These are phyloP conservation scores for Nomia melanderi DNA, from an alignment of 1,140 invertebrate species.

Conservation along the genomic window DNA sequence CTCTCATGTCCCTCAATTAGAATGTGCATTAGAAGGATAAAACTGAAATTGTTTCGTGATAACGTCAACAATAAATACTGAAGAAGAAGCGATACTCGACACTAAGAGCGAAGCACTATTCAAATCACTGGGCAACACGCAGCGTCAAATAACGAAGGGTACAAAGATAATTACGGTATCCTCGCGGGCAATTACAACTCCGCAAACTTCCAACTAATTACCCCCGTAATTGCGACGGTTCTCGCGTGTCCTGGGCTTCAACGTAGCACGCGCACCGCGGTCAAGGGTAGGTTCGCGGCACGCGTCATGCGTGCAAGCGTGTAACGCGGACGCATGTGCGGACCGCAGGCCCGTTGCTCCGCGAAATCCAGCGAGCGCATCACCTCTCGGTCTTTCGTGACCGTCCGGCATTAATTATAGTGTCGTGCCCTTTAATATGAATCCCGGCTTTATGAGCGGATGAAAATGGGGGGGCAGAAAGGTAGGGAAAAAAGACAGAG, in stretches of 20 bases:
- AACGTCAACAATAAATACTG: no score
- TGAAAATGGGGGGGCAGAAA: neutral
- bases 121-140: no score
- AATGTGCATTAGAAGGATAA: no score
- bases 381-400: constrained; percentile 51
- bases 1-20: no score
- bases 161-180: no score
- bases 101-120: no score
- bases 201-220: constrained; percentile 35
- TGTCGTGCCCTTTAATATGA: constrained; percentile 61
- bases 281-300: constrained; percentile 36
- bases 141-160: neutral
- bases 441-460: constrained; percentile 48
- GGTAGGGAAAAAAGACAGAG: no score
- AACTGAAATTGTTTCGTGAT: no score
- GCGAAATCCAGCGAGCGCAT: constrained; percentile 14
- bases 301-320: constrained; percentile 44
- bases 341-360: constrained; percentile 27
- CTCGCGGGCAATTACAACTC: neutral
- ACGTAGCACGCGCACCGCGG: constrained; percentile 35
- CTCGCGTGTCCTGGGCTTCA: constrained; percentile 4
- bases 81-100: no score
- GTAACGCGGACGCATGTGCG: constrained; percentile 3
- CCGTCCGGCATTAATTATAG: constrained; percentile 58
- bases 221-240: constrained; percentile 35